Conservation (phyloP, 2,113 vertebrate species). For the Podarcis cretensis region DNA sequence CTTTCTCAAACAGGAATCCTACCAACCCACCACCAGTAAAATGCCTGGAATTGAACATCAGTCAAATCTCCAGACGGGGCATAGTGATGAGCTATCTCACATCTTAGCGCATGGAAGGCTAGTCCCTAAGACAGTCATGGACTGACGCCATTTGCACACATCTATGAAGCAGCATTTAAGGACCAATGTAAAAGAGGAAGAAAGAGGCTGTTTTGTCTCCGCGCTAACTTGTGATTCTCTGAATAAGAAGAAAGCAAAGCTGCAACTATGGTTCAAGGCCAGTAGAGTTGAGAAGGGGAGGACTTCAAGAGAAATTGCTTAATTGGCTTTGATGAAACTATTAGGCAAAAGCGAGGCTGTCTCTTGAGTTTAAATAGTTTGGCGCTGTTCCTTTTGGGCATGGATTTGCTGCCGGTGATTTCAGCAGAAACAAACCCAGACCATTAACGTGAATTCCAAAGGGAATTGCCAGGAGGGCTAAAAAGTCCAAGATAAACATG, state of each 20-base stretch:
- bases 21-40: too few relatives aligned
- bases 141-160: too few relatives aligned
- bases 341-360: neutral
- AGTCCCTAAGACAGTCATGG: too few relatives aligned
- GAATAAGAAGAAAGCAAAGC: neutral
- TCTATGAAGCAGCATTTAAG: too few relatives aligned
- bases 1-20: too few relatives aligned
- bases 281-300: constrained; percentile 5
- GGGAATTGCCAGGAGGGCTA: neutral
- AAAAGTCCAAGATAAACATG: constrained; percentile 11
- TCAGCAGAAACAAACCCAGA: neutral
- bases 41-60: too few relatives aligned
- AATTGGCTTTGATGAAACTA: constrained; percentile 18
- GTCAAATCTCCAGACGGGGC: too few relatives aligned
- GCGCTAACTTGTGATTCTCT: neutral
- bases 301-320: constrained; percentile 28
- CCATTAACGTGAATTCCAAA: neutral
- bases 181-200: neutral
- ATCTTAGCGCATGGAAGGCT: too few relatives aligned
- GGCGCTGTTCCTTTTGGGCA: neutral
- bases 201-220: neutral
- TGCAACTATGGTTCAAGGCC: neutral
- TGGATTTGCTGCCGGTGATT: neutral
- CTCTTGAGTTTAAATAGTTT: constrained; percentile 32
- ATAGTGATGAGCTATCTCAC: too few relatives aligned